Evolutionary conservation across 2,888 invertebrate species (phyloP), one percentile per base, ranked within the genome.

Genomic region (Mamestra brassicae): DNA sequence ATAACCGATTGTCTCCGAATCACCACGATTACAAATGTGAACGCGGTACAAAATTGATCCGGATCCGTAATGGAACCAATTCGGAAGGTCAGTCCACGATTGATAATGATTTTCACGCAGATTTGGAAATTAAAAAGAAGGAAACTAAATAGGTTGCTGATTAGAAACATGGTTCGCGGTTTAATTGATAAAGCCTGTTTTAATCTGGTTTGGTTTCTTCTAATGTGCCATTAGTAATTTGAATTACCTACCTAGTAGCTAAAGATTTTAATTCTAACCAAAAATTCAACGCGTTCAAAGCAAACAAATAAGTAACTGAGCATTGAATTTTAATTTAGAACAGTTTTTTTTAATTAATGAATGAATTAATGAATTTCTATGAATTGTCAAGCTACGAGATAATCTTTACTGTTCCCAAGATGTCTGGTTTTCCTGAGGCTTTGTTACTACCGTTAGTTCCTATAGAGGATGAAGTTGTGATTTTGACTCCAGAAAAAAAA

Each of bases 51-150:
- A 36, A 78, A 60, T 71, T 72, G 83, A 72, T 81, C 76, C 83
- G 74, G 74, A 86, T 85, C 81, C 65, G 71, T 73, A 77, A 83
- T 81, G 81, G 83, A 85, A 87, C 85, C 47, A 81, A 86, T 86
- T 58, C 36, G 36, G 77, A 86, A 86, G 87, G 87, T 83, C 85
- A 66, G 26, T 5, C 34, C 13, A 52, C 38, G 64, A 84, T 84
- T 78, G 76, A 78, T 84, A 75, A 71, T n/a, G 75, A 78, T 86
- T 86, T 78, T 42, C 74, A 84, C 66, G 80, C 69, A 17, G 71
- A 83, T 81, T 81, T 79, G 71, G 81, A 55, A 83, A 83, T 81
- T 83, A 71, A 74, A 69, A 61, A 45, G 58, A 76, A 68, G 42
- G 47, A 69, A 80, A 60, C 65, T 42, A 54, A 71, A 7, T 76